These are phyloP conservation scores for Lasiommata megera DNA, from an alignment of 2,888 invertebrate genomes.

Conservation along the genomic window DNA sequence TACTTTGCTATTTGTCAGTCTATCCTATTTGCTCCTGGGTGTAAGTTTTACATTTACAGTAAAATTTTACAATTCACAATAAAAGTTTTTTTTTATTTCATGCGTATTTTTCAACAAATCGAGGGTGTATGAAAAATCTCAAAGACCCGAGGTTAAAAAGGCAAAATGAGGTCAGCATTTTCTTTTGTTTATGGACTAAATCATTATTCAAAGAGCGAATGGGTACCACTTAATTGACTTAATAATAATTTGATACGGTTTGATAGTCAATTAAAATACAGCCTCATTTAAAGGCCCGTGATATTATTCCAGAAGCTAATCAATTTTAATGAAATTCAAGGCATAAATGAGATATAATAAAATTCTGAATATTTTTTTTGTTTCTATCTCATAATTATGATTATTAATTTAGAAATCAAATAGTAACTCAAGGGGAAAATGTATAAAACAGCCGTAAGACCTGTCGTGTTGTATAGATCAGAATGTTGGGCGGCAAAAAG, in stretches of 20 bases:
- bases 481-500: no score
- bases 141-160: background rate
- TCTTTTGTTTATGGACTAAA: background rate
- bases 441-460: no score
- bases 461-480: no score
- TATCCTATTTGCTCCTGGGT: no score
- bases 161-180: background rate
- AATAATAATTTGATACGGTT: background rate
- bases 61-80: no score
- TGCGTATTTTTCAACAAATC: background rate
- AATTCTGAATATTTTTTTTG: background rate
- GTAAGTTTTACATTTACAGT: no score
- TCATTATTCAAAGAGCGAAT: background rate
- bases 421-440: no score
- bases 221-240: background rate
- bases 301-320: background rate
- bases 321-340: background rate
- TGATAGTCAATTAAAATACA: background rate
- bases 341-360: background rate
- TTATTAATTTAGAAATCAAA: no score
- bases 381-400: background rate
- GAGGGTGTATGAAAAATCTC: background rate
- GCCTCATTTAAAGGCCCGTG: background rate
- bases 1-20: no score
- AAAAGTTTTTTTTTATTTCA: background rate